Evolutionary conservation across 2,113 vertebrate genomes (phyloP), one percentile per base, ranked within the genome.

Genomic region (Rhinolophus ferrumequinum): DNA sequence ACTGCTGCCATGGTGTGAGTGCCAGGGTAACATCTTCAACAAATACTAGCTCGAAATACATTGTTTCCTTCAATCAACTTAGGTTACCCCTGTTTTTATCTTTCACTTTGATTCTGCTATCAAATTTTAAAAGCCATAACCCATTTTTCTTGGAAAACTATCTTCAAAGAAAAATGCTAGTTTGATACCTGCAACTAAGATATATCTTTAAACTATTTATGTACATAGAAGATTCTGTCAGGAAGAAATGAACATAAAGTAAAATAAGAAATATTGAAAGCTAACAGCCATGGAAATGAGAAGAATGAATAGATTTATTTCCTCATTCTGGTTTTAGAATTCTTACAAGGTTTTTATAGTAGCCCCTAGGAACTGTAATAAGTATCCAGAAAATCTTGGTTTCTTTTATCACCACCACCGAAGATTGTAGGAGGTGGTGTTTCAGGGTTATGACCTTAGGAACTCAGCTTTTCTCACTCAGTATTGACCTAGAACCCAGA

Each of bases 201-300:
- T 16, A 75, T 80, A 60, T 84, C 50, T 92, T 92, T 95, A 88
- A 94, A 88, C 22, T 94, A 38, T 91, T 83, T 91, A 88, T 84
- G 7, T 80, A 73, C n/a, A 13, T 95, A 72, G 14, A 77, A 64
- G 28, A 54, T 60, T 95, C 56, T 84, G 7, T 67, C 41, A 85
- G n/a, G 47, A 90, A 85, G 52, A 76, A 82, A 76, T 72, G 14
- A 54, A 38, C 1, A 24, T 44, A 79, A 90, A 67, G 13, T 88
- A 60, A 94, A 79, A 66, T 77, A 85, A 76, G 24, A 62, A 92
- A 75, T 86, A 12, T 21, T 62, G 52, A 94, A 94, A 94, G 10
- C 58, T 85, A 93, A 85, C 19, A 85, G 11, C 9, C 44, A 22
- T 56, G 16, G 7, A 94, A 52, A 86, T 50, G 2, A 2, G 9